Percentiles rank a stretch among this genome's conserved stretches.
Evolutionary conservation across 2,888 invertebrate species (phyloP).

Genomic region (Drosophila quasianomalipes): DNA sequence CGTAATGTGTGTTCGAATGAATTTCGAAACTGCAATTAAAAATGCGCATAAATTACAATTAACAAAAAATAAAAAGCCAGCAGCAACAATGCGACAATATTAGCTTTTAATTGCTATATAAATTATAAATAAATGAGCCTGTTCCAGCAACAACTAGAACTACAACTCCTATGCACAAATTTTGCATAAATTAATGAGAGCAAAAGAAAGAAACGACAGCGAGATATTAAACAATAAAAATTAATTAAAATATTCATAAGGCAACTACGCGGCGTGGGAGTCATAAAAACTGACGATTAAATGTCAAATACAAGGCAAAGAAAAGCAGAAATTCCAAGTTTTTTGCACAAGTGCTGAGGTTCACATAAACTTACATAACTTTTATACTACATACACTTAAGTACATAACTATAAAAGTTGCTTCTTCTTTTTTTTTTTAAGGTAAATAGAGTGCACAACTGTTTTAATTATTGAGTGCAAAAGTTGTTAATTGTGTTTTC

Average conservation of each 20-base stretch:
- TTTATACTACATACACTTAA: not conserved
- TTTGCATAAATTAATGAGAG: constrained; percentile 66
- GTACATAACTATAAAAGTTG: not conserved
- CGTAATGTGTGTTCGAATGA: constrained; percentile 16
- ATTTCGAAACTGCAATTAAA: constrained; percentile 54
- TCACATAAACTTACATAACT: constrained; percentile 10
- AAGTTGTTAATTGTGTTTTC: constrained; percentile 6
- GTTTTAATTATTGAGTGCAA: not conserved
- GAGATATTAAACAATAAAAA: constrained; percentile 63
- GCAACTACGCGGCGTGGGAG: constrained; percentile 18
- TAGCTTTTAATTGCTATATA: constrained; percentile 77
- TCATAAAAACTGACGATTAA: constrained; percentile 61
- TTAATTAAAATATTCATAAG: constrained; percentile 78
- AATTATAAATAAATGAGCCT: constrained; percentile 72
- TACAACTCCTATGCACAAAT: constrained; percentile 43
- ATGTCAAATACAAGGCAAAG: constrained; percentile 56
- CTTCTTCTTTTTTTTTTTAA: not conserved
- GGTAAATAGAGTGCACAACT: constrained; percentile 6
- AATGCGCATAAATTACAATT: constrained; percentile 75
- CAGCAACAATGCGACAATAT: constrained; percentile 54
- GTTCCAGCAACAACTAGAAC: constrained; percentile 19
- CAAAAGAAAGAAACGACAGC: not conserved
- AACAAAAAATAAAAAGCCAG: constrained; percentile 14
- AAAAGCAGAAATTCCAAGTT: constrained; percentile 8
- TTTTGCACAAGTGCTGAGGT: not conserved